A percentile compares a stretch with the other conserved stretches of the same genome.
These are phyloP conservation scores for Aramus guarauna DNA, from an alignment of 2,113 vertebrate species.

Conservation along the genomic window DNA sequence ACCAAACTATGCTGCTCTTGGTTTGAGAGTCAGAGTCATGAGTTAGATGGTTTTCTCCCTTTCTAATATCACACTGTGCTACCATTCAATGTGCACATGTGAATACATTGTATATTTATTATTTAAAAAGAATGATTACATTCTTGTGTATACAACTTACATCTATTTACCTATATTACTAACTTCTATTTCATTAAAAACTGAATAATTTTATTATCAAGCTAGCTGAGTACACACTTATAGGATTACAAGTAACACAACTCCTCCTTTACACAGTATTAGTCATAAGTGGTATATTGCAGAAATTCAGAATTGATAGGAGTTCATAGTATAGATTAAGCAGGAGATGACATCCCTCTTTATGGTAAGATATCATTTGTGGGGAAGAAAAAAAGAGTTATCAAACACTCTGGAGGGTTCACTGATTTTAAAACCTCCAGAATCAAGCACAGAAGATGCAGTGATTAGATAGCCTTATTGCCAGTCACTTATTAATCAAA, in stretches of 20 bases:
- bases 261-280: not conserved
- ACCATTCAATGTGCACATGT: not conserved
- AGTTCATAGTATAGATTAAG: not conserved
- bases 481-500: slow-evolving; percentile 8
- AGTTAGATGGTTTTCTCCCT: not conserved
- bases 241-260: not conserved
- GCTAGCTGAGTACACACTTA: not conserved
- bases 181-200: not conserved
- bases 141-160: not conserved
- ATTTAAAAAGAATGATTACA: not conserved
- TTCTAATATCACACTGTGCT: not conserved
- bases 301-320: not conserved
- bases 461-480: not conserved
- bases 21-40: not conserved
- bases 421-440: not conserved
- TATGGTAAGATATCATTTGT: not conserved
- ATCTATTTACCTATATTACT: not conserved
- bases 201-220: not conserved
- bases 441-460: not conserved
- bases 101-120: not conserved
- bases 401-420: not conserved
- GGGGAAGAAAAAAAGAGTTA: not conserved
- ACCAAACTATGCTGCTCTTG: not conserved
- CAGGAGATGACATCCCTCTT: not conserved
- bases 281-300: not conserved